Evolutionary conservation across 1,140 invertebrate species (phyloP), one percentile per base, ranked within the genome.

Genomic region (Littorina saxatilis): DNA sequence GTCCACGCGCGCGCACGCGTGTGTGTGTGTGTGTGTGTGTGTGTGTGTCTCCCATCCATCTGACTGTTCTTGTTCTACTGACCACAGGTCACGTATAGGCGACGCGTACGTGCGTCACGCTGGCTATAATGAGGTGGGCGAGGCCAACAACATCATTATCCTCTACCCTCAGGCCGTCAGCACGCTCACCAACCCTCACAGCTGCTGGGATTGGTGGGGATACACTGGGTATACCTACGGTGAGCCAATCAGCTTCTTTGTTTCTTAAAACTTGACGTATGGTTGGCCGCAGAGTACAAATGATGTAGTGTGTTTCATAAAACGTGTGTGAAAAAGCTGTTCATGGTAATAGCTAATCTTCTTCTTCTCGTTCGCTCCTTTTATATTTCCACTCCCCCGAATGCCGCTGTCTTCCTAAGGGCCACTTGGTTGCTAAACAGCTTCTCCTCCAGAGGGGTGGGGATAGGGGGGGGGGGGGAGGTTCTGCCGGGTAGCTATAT

Each of bases 181-280:
- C 20, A 70, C 80, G 20, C 88, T 84, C n/a, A 47, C 82, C 43
- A 93, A 93, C 79, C 90, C 89, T 17, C 83, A 90, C 17, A 90
- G 91, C 4, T 93, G 93, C 84, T 93, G 91, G 91, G 92, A 93
- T 75, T 93, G 92, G 92, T 93, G 86, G 87, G 90, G 88, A 13
- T 91, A 91, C 74, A 90, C 89, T 3, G 87, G 87, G 13, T 15
- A 70, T 23, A 58, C 82, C n/a, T 91, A 87, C 78, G 90, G 88
- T 90, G 82, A 83, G 81, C 43, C 77, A 68, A 81, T 23, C 7
- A 70, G n/a, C n/a, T n/a, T n/a, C n/a, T n/a, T n/a, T n/a, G n/a
- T n/a, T n/a, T n/a, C n/a, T n/a, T n/a, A n/a, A n/a, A n/a, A n/a
- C n/a, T n/a, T n/a, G n/a, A n/a, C n/a, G n/a, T 27, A 66, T n/a